Evolutionary conservation across 2,888 invertebrate genomes (phyloP).

Genomic region (Diaphora mendica): DNA sequence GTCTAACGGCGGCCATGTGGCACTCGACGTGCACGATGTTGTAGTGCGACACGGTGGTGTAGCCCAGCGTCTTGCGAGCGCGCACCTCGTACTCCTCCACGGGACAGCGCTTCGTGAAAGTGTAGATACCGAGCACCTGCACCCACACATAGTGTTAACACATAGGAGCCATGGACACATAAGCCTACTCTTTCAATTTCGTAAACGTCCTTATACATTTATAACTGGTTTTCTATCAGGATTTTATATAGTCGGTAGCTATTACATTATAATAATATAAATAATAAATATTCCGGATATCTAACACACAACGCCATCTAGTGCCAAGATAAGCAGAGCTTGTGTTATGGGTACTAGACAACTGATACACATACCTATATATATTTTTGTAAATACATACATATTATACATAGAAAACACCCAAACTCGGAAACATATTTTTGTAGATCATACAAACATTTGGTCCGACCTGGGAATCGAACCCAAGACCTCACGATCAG

Average conservation of each 20-base stretch:
- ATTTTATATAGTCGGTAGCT: neutral
- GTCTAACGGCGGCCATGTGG: conserved; percentile 97
- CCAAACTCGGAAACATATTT: too few relatives aligned
- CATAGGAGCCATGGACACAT: neutral
- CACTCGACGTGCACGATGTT: conserved; percentile 99
- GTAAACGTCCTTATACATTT: neutral
- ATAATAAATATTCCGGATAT: too few relatives aligned
- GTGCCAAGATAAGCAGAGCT: too few relatives aligned
- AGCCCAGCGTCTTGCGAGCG: conserved; percentile 94
- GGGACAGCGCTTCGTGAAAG: conserved; percentile 97
- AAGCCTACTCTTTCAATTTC: neutral
- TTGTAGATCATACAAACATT: too few relatives aligned
- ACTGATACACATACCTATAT: too few relatives aligned
- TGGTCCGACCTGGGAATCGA: too few relatives aligned
- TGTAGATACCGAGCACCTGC: conserved; percentile 96
- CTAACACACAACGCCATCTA: too few relatives aligned
- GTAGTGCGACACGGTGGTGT: conserved; percentile 98
- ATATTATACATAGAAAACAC: too few relatives aligned
- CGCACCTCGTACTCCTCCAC: conserved; percentile 97
- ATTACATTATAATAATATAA: too few relatives aligned
- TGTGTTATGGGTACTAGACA: too few relatives aligned
- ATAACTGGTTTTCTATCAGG: neutral
- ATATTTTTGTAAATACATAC: too few relatives aligned
- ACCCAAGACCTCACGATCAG: too few relatives aligned
- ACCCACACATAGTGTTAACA: neutral